A percentile compares a stretch with the other conserved stretches of the same genome.
Conservation (phyloP, 2,113 vertebrate genomes). For the Cromileptes altivelis region DNA sequence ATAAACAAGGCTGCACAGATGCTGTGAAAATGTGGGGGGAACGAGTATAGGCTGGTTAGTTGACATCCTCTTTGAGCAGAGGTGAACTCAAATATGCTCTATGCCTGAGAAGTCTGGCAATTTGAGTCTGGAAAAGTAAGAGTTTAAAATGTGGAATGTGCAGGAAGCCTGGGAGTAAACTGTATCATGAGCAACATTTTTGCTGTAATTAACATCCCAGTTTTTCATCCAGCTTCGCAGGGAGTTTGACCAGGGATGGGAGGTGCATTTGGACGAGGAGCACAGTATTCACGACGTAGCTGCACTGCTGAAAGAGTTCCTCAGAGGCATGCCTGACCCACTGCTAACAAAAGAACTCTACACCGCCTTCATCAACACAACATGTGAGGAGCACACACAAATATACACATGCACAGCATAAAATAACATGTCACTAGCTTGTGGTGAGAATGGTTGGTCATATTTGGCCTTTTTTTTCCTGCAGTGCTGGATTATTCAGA, state of each 20-base stretch:
- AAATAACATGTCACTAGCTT: neutral
- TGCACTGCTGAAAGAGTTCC: constrained; percentile 96
- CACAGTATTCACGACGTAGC: constrained; percentile 96
- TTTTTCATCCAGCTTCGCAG: constrained; percentile 88
- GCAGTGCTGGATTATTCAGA: constrained; percentile 92
- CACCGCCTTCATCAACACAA: constrained; percentile 94
- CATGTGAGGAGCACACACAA: constrained; percentile 85
- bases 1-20: too few species aligned
- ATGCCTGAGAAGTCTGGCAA: too few species aligned
- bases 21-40: too few species aligned
- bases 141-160: too few species aligned
- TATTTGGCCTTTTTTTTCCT: constrained; percentile 47
- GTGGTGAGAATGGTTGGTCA: neutral
- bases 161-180: too few species aligned
- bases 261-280: constrained; percentile 92
- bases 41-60: too few species aligned
- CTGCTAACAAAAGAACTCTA: constrained; percentile 97
- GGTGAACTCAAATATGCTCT: too few species aligned
- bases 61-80: too few species aligned
- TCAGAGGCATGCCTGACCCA: constrained; percentile 96
- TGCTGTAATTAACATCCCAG: neutral
- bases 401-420: neutral
- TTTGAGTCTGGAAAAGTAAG: too few species aligned
- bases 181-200: neutral
- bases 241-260: constrained; percentile 94